Evolutionary conservation across 2,888 invertebrate species (phyloP), one percentile per base, ranked within the genome.

Genomic region (Chloroclystis v-ata): DNA sequence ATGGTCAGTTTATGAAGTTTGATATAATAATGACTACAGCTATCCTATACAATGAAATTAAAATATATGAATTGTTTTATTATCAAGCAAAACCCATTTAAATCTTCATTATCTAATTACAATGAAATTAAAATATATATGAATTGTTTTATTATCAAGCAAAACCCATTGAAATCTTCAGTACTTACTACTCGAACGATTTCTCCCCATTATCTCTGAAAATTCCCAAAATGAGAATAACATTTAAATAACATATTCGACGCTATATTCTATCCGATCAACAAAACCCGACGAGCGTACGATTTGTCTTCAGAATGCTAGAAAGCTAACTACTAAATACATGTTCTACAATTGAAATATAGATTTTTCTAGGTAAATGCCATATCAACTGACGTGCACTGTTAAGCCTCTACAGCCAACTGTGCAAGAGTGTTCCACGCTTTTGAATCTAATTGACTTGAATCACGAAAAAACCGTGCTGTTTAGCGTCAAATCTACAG

Each of bases 121-220:
- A 14, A 33, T 33, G 33, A 33, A 16, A 6, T 32, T 13, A 14
- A 33, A 16, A 30, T 30, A 13, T 1, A 16, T 16, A 10, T 12
- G 26, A 10, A 26, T n/a, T 13, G 33, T 30, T 1, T 30, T 13
- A 29, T 46, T 14, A 37, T 16, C 39, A 50, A 46, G 46, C 42
- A 40, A 39, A 41, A 37, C 38, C 38, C 29, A n/a, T 35, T 35
- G 12, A 20, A 24, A 30, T 26, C 12, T 11, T 28, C 25, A 38
- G 45, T 58, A 58, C 58, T 58, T 56, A 58, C 58, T 43, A 56
- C 43, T 54, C 49, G 54, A 43, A 49, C 32, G 43, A 10, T 45
- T 20, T 44, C 49, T 47, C 43, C 20, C 35, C 35, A 16, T 35
- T 35, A 35, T 55, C 52, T 45, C 59, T 59, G 59, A 52, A 57